Conservation (phyloP, 2,797 vertebrate species). For the Phoebastria nigripes region DNA sequence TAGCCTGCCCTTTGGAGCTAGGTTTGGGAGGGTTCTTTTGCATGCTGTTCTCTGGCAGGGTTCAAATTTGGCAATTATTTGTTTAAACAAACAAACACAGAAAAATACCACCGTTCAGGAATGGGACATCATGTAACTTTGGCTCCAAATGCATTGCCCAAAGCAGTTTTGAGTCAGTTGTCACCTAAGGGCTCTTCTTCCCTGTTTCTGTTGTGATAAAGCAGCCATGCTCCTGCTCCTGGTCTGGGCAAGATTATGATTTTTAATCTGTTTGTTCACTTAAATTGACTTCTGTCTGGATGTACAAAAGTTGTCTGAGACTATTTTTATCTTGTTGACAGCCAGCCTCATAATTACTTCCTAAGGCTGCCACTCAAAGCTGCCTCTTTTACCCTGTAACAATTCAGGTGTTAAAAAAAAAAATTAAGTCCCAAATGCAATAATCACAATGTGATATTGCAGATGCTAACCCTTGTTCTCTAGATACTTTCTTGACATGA, state of each 20-base stretch:
- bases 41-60: neutral
- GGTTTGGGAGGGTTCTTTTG: neutral
- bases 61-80: constrained; percentile 24
- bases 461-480: neutral
- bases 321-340: neutral
- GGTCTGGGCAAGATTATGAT: neutral
- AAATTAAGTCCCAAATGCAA: neutral
- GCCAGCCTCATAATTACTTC: neutral
- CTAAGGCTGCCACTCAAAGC: neutral
- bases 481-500: neutral
- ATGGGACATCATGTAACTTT: neutral
- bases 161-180: neutral
- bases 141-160: neutral
- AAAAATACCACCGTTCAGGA: neutral
- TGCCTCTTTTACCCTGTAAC: neutral
- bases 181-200: neutral
- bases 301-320: neutral
- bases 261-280: neutral
- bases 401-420: neutral
- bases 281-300: neutral
- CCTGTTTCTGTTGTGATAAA: neutral
- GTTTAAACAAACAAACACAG: constrained; percentile 26
- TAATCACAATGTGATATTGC: neutral
- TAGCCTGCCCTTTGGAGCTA: neutral
- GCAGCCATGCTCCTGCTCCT: neutral